Evolutionary conservation across 2,797 vertebrate genomes (phyloP), one percentile per base, ranked within the genome.

Genomic region (Acipenser oxyrinchus): DNA sequence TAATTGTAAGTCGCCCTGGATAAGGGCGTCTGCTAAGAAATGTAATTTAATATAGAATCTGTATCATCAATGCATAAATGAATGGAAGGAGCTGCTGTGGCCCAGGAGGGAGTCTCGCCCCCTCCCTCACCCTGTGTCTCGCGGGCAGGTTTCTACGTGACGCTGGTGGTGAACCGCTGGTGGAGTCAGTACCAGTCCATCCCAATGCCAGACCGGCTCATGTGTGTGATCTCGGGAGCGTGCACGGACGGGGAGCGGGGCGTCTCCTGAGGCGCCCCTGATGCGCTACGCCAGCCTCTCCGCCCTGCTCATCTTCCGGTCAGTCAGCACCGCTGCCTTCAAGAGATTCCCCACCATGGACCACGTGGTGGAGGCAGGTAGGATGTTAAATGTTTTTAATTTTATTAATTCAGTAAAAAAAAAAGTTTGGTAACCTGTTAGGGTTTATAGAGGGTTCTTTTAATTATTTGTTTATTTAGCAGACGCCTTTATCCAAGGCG

Each of bases 111-210:
- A 18, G 15, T 18, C 15, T 18, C 15, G 15, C 15, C 59, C 15
- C 51, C 7, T 52, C 15, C 53, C 9, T 5, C 1, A 8, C 49
- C 37, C 23, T 61, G 12, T 58, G n/a, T 50, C 23, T 58, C 49
- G 5, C 49, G 50, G 1, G 1, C 82, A 95, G 94, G 94, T 67
- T 95, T 95, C 79, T 95, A 95, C 6, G 93, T 95, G 76, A 94
- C 90, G 0, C 79, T 95, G 74, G 91, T 95, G 75, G 91, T 95
- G 79, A 91, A 94, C 80, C 91, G 94, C 4, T 95, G 94, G 93
- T 95, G 93, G 94, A 91, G 75, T 64, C 94, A 95, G 81, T 95
- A 94, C 80, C 89, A 85, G 4, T 86, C 84, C 75, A 91, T 95
- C 80, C 94, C 94, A 0, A 79, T 93, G 2, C 93, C 94, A 0